Conservation (phyloP, 2,113 vertebrate species). For the Laticauda laticaudata region DNA sequence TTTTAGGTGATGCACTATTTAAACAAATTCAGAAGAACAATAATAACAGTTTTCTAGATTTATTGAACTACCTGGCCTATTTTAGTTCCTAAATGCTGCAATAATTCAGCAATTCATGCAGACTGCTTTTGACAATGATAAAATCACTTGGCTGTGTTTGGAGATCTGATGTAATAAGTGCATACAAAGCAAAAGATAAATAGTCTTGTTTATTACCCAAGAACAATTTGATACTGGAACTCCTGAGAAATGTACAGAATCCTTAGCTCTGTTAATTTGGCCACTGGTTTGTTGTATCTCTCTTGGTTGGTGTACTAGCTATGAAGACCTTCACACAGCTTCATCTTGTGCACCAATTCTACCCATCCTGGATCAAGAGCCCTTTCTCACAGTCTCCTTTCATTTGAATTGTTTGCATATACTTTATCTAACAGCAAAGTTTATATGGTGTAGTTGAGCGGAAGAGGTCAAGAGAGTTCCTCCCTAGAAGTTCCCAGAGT, state of each 20-base stretch:
- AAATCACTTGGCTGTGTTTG: not conserved
- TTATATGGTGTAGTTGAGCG: not conserved
- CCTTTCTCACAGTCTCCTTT: not conserved
- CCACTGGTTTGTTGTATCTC: not conserved
- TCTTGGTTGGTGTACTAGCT: not conserved
- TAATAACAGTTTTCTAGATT: not conserved
- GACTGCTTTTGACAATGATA: not conserved
- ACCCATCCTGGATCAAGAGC: not conserved
- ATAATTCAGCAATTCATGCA: not conserved
- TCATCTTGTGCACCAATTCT: not conserved
- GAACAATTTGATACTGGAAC: not conserved
- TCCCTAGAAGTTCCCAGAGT: not conserved
- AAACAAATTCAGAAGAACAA: not conserved
- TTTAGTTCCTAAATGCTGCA: not conserved
- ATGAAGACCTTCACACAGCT: not conserved
- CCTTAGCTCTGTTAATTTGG: not conserved
- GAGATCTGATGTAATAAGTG: not conserved
- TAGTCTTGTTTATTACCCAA: not conserved
- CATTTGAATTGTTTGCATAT: not conserved
- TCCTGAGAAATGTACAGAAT: not conserved
- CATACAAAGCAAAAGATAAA: not conserved
- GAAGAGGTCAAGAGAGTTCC: not conserved
- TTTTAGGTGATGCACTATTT: not conserved
- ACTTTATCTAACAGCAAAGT: not conserved
- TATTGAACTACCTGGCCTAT: fast-evolving